phyloP scores from a whole-genome alignment of 2,113 vertebrate species.

The Indicator maculatus region DNA sequence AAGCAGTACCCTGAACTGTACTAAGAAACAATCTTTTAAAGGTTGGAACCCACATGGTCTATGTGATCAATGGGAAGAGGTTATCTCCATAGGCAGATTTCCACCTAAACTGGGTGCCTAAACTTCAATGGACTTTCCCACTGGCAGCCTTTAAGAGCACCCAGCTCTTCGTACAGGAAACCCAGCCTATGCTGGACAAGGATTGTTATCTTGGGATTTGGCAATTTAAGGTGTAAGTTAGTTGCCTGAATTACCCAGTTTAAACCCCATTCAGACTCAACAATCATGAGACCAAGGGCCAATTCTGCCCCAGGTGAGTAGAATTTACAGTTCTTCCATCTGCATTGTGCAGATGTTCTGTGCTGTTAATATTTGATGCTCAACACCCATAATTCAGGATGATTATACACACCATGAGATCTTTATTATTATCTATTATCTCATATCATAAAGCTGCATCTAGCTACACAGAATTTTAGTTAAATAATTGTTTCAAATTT shows the following conservation, averaged over 20 bases:
- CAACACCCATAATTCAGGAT: background rate
- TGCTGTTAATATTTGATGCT: background rate
- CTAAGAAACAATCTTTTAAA: background rate
- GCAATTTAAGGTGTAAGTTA: background rate
- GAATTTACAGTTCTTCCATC: background rate
- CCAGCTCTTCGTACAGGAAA: background rate
- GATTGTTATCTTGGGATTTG: background rate
- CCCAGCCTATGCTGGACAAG: background rate
- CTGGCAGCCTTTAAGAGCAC: background rate
- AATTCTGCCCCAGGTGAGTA: background rate
- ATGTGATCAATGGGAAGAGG: background rate
- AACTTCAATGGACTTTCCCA: background rate
- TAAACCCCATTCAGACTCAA: background rate
- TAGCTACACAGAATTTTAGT: background rate
- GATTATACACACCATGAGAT: background rate
- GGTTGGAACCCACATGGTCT: background rate
- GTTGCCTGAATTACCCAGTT: background rate
- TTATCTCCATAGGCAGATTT: background rate
- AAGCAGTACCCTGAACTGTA: background rate
- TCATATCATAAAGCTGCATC: background rate
- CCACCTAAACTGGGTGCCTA: background rate
- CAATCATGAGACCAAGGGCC: background rate
- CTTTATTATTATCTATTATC: background rate
- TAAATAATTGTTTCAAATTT: background rate
- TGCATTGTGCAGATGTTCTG: background rate